phyloP scores from a whole-genome alignment of 2,797 vertebrate genomes.

The Tenualosa ilisha region DNA sequence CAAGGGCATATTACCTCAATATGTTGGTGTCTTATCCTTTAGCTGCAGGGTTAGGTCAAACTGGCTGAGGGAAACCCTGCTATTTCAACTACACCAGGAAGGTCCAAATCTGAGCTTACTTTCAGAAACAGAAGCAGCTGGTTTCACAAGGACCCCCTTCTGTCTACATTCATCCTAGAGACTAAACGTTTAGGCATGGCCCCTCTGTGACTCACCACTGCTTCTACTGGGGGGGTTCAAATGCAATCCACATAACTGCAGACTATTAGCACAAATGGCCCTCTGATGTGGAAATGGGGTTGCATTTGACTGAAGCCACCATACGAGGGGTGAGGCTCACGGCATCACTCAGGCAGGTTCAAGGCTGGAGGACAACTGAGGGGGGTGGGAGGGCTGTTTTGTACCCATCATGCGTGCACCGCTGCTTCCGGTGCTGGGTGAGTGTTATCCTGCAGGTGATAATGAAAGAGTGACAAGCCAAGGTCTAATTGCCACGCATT shows the following conservation, averaged over 20 bases:
- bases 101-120: neutral
- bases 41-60: conserved; percentile 2
- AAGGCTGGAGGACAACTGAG: neutral
- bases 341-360: neutral
- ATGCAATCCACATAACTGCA: neutral
- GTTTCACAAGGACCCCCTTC: neutral
- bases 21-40: neutral
- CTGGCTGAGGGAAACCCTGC: neutral
- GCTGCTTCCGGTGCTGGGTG: neutral
- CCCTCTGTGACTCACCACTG: neutral
- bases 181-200: neutral
- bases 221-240: neutral
- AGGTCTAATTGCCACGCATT: conserved; percentile 19
- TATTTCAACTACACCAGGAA: neutral
- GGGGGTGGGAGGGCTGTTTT: neutral
- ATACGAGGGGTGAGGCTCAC: neutral
- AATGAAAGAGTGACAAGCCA: conserved; percentile 22
- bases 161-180: neutral
- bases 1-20: conserved; percentile 1
- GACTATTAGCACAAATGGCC: neutral
- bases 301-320: neutral
- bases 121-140: neutral
- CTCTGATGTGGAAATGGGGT: neutral
- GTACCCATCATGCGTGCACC: neutral
- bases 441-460: conserved; percentile 16